Percentiles rank a stretch among this genome's conserved stretches.
Conservation (phyloP, 1,140 invertebrate species). For the Metaphire vulgaris region DNA sequence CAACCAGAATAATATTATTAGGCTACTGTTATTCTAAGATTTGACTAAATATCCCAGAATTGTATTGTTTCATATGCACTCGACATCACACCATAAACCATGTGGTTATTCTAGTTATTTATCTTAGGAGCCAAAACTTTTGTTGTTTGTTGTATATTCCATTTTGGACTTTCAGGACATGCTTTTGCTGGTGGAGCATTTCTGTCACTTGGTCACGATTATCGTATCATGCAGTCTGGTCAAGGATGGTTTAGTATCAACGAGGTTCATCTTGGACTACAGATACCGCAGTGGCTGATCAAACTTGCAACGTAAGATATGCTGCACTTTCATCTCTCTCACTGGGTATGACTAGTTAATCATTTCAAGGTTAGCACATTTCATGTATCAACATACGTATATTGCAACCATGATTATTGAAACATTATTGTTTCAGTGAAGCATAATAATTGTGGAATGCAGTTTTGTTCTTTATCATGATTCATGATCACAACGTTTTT, state of each 20-base stretch:
- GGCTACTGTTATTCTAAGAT: too few species aligned
- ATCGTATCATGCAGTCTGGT: constrained; percentile 34
- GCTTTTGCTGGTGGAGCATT: constrained; percentile 35
- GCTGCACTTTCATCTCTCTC: background rate
- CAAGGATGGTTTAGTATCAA: constrained; percentile 36
- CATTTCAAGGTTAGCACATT: background rate
- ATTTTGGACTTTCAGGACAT: constrained; percentile 35
- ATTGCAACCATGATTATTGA: background rate
- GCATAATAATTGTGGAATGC: background rate
- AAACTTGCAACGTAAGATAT: background rate
- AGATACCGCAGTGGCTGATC: background rate
- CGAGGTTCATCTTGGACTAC: constrained; percentile 30
- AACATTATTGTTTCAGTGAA: background rate
- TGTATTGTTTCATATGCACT: too few species aligned
- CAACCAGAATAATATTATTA: too few species aligned
- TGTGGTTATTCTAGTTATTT: too few species aligned
- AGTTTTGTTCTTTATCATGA: background rate
- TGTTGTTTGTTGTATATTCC: too few species aligned
- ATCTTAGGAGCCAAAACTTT: too few species aligned
- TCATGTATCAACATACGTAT: background rate
- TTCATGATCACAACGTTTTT: background rate
- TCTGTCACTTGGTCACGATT: constrained; percentile 36
- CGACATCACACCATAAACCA: too few species aligned
- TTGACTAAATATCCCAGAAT: too few species aligned
- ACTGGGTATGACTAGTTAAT: too few species aligned